Base-by-base conservation (phyloP, 2,797 vertebrate genomes). In the Sebastes trivittatus region DNA sequence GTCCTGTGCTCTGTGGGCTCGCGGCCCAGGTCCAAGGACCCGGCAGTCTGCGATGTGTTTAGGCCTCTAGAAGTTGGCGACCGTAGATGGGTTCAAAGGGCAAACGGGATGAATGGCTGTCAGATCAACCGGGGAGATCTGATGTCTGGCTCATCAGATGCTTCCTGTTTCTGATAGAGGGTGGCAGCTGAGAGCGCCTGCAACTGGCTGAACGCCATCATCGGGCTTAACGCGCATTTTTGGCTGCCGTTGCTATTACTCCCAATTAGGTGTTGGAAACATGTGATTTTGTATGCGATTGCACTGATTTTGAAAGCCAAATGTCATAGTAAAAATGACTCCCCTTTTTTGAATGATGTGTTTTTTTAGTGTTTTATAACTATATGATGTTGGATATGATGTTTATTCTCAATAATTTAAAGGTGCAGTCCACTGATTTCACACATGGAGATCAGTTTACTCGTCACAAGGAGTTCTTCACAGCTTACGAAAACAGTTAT, bases 151-250 rank as follows among this genome's bases (percentile, higher is more conserved):
- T 90, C 84, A 90, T 91, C 89, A 88, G 87, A 89, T 80, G 77
- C 82, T 90, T 95, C 91, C 93, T 92, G 86, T 87, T 83, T 85
- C 73, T 90, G 88, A 93, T 89, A 11, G 75, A 69, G 64, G 70
- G 69, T 72, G 88, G 85, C 92, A 91, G 89, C 88, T 93, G 77
- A 90, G 86, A 81, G 78, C 32, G 52, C 20, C 83, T 61, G 62
- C 58, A 55, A 56, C 88, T 83, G 87, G 87, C 78, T 38, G 7
- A 62, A 68, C 2, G 81, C 83, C 88, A 83, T 20, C 16, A 3
- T 22, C 16, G 4, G 72, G 68, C 78, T 84, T 80, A 83, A 75
- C 69, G 5, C 60, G 69, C 55, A 56, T 46, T 69, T 87, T 84
- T 66, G 30, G 49, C 66, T 75, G 20, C 72, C 22, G 8, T 62